Base-by-base conservation (phyloP, 2,888 invertebrate genomes). In the Xanthia icteritia region DNA sequence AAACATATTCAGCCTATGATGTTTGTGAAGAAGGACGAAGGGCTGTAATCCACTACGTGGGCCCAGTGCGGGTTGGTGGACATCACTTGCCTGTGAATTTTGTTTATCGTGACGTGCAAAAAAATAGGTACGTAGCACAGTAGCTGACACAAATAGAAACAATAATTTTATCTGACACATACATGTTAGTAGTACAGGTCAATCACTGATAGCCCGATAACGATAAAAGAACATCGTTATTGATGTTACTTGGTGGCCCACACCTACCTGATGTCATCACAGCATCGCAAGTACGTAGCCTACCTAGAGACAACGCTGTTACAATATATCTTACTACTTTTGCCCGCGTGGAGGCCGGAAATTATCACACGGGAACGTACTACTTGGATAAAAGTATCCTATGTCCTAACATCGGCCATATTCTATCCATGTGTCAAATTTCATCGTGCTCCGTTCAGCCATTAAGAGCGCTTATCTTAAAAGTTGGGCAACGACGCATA, bases 101-200 rank as follows among this genome's bases (percentile, higher is more conserved):
- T 58, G 23, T 79, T 17, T 23, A n/a, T 11, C 2, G 39, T 61
- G n/a, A 56, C 42, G 11, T 31, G 63, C n/a, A 51, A 9, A 56
- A n/a, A 79, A 42, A 63, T 66, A 67, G 76, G 20, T 60, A 68
- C 23, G 51, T 45, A 79, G 60, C 31, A 69, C 60, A 70, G 36
- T 67, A 69, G 48, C 56, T 51, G 69, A 68, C 73, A 81, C 64
- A 71, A 65, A 77, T 76, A 70, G 15, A 60, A 65, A 58, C 36
- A 31, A 56, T 66, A 31, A 56, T 66, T 66, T 77, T 60, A 78
- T 82, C 72, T 70, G 71, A 72, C 58, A 77, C 13, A 74, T 77
- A 72, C 2, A 39, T 85, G 83, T 76, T 72, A 83, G 65, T 83
- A 23, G 48, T 73, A 60, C 60, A 77, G 86, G 73, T 79, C 70